Evolutionary conservation across 2,113 vertebrate species (phyloP), one percentile per base, ranked within the genome.

Genomic region (Gallinago media): DNA sequence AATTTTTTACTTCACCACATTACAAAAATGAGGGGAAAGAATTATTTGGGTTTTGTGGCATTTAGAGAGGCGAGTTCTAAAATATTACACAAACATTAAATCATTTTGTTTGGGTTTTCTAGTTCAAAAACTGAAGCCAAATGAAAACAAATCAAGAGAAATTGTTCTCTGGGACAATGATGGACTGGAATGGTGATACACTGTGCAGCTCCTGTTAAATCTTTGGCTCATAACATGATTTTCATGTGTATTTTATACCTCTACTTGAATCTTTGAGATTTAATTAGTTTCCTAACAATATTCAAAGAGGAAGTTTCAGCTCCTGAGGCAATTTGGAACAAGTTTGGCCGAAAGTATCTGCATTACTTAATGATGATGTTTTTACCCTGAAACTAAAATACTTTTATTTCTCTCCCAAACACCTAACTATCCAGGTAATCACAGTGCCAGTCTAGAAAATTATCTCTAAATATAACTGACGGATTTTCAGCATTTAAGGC

Each of bases 91-190:
- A 88, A 85, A 61, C 15, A 22, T 8, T 16, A 70, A 75, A 72
- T n/a, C 1, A 42, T 68, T 91, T 88, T 85, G 62, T 82, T 92
- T 88, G 76, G 25, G 44, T 93, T 95, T 94, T 88, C 54, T 58
- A 50, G 17, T 29, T 66, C 49, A 86, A 93, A 95, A 95, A 71
- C 40, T 1, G 6, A 88, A 88, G 25, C 46, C 54, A 82, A 85
- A 62, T 11, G 3, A 75, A 91, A 65, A 76, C 46, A 52, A 75
- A 55, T 63, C 20, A 74, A 67, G 50, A 65, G 61, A 38, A 90
- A 67, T 77, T 13, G 4, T 5, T 65, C 75, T 61, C 7, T 46
- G 76, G 79, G 61, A 72, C 73, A 92, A 50, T 8, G 47, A 47
- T 31, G 21, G 50, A 16, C 54, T 42, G 23, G 36, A 70, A 54